Conservation (phyloP, 2,888 invertebrate species). For the Drosophila fulvimacula region DNA sequence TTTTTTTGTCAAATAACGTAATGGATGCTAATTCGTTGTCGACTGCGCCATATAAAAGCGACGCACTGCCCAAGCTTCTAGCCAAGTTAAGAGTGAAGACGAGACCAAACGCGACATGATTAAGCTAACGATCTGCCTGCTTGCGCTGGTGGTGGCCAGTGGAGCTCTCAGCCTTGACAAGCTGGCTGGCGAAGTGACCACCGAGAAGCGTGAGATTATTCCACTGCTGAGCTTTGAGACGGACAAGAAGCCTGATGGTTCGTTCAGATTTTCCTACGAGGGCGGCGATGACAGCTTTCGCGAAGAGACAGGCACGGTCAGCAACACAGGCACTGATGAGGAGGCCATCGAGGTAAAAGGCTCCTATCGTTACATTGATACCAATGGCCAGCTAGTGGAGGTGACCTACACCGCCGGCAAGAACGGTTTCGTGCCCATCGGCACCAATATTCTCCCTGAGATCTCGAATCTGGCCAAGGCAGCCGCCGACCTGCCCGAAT, state of each 20-base stretch:
- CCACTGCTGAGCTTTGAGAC: conserved; percentile 73
- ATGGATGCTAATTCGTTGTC: conserved; percentile 73
- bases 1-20: conserved; percentile 53
- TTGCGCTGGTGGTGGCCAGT: conserved; percentile 67
- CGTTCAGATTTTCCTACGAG: conserved; percentile 80
- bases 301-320: conserved; percentile 70
- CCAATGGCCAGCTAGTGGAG: conserved; percentile 77
- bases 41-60: conserved; percentile 77
- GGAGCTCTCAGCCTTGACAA: conserved; percentile 17
- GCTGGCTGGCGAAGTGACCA: conserved; percentile 37
- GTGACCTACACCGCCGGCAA: conserved; percentile 83
- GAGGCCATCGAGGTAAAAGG: conserved; percentile 79
- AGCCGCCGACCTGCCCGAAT: conserved; percentile 78
- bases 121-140: conserved; percentile 70
- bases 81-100: conserved; percentile 48
- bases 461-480: conserved; percentile 78
- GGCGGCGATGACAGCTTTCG: conserved; percentile 79
- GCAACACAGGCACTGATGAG: conserved; percentile 79
- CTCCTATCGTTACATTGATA: conserved; percentile 83
- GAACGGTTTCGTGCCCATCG: conserved; percentile 83
- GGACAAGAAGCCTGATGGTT: conserved; percentile 76
- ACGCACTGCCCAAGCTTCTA: conserved; percentile 29
- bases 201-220: conserved; percentile 68
- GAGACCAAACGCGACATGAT: conserved; percentile 64
- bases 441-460: conserved; percentile 78